These are phyloP conservation scores for Paratilapia polleni DNA, from an alignment of 2,113 vertebrate genomes.

Conservation along the genomic window DNA sequence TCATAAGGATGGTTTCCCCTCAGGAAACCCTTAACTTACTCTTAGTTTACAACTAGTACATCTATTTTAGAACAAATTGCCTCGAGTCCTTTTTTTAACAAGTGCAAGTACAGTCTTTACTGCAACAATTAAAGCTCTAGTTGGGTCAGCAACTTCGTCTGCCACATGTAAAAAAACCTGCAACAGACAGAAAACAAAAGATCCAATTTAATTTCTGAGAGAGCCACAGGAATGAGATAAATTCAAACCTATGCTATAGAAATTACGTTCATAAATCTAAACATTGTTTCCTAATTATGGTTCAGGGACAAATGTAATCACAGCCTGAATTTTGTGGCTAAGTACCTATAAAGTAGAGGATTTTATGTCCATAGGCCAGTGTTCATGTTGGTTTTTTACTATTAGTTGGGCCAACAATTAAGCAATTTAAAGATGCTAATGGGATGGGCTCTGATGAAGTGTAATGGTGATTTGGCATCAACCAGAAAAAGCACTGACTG, in stretches of 20 bases:
- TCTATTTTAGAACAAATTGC: constrained; percentile 13
- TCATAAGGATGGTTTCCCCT: background rate
- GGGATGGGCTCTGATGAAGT: background rate
- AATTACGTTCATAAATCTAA: background rate
- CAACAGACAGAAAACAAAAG: background rate
- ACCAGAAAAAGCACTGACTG: background rate
- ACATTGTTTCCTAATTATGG: background rate
- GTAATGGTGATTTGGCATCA: background rate
- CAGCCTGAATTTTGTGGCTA: background rate
- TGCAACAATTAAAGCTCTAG: background rate
- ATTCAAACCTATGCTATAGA: background rate
- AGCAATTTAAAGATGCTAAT: background rate
- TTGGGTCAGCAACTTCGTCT: background rate
- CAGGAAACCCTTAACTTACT: background rate
- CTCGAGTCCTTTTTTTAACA: background rate
- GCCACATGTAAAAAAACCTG: background rate
- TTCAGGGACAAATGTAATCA: background rate
- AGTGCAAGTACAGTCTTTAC: background rate
- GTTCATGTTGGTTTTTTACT: background rate
- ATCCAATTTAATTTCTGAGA: background rate
- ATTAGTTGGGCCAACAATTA: background rate
- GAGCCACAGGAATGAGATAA: background rate
- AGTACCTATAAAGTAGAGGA: background rate
- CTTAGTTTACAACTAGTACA: background rate
- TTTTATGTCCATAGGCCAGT: background rate